phyloP scores from a whole-genome alignment of 2,113 vertebrate species.

The Lathamus discolor region DNA sequence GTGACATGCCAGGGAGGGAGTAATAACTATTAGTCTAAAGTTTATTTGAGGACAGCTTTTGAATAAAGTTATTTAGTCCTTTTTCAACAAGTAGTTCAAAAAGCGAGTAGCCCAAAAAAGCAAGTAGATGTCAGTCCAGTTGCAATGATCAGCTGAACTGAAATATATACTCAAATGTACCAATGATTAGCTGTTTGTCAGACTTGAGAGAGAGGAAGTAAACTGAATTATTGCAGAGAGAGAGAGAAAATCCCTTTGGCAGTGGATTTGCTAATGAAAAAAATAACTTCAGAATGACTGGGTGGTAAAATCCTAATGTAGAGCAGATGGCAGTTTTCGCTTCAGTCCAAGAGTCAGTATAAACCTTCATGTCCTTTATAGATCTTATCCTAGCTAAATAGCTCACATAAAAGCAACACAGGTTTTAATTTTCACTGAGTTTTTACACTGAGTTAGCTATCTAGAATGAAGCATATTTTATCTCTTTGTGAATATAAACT shows the following conservation, averaged over 20 bases:
- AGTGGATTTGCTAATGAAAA: neutral
- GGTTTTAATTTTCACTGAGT: neutral
- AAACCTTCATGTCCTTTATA: neutral
- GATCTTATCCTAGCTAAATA: neutral
- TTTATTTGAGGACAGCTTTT: neutral
- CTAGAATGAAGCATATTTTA: neutral
- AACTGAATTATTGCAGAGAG: neutral
- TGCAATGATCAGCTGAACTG: neutral
- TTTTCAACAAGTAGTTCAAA: neutral
- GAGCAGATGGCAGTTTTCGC: neutral
- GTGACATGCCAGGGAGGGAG: neutral
- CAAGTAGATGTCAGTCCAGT: neutral
- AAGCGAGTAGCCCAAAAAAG: neutral
- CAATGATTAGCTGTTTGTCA: neutral
- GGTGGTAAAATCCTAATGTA: neutral
- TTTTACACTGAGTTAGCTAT: neutral
- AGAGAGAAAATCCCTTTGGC: neutral
- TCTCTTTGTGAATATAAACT: neutral
- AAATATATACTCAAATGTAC: neutral
- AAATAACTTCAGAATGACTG: neutral
- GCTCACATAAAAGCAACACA: neutral
- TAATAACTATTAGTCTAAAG: neutral
- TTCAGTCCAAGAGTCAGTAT: neutral
- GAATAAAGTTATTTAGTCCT: neutral
- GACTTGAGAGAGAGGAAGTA: neutral